These are phyloP conservation scores for Myotis davidii DNA, from an alignment of 2,113 vertebrate genomes.

Conservation along the genomic window DNA sequence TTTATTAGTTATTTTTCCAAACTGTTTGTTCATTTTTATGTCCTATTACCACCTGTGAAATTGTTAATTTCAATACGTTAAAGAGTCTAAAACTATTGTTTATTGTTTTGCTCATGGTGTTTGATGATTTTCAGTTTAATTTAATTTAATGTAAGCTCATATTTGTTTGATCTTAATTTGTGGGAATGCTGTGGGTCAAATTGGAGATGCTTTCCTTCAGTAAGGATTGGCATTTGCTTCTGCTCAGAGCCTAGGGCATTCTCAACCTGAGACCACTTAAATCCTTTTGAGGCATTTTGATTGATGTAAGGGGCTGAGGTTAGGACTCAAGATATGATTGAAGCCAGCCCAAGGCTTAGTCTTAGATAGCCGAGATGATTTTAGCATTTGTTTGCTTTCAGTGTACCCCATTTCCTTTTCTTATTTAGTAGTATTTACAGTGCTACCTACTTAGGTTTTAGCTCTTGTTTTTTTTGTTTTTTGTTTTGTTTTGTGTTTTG, in stretches of 20 bases:
- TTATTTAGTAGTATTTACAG: not conserved
- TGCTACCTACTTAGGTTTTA: not conserved
- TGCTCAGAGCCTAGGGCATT: not conserved
- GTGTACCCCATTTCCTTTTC: not conserved
- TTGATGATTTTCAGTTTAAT: not conserved
- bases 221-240: not conserved
- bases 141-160: not conserved
- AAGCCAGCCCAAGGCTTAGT: not conserved
- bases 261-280: not conserved
- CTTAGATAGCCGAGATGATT: not conserved
- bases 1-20: too few species aligned
- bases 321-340: not conserved
- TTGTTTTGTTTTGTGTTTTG: not conserved
- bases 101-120: too few species aligned
- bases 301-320: not conserved
- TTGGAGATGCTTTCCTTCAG: not conserved
- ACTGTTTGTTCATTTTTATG: too few species aligned
- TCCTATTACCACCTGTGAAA: too few species aligned
- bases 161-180: not conserved
- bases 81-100: too few species aligned
- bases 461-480: not conserved
- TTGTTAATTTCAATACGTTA: too few species aligned
- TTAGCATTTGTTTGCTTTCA: not conserved
- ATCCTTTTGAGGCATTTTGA: not conserved
- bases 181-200: not conserved